Percentiles rank a stretch among this genome's conserved stretches.
These are phyloP conservation scores for Epizoanthus ramosus DNA, from an alignment of 92 coral and sea anemone genomes.

Conservation along the genomic window DNA sequence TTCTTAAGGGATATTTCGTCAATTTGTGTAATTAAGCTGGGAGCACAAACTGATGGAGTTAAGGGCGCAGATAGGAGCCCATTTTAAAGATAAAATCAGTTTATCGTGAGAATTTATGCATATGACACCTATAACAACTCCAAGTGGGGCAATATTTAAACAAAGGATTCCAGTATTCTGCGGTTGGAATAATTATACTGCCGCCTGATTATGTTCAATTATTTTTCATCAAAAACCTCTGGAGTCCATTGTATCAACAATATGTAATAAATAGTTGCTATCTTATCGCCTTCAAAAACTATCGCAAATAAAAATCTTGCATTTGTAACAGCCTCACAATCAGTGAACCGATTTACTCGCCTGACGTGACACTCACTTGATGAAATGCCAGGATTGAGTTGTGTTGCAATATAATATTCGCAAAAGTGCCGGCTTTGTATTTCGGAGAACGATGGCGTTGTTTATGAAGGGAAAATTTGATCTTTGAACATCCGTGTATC, in stretches of 20 bases:
- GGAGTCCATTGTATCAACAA: conserved; percentile 35
- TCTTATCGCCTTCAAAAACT: conserved; percentile 37
- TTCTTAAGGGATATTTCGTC: neutral
- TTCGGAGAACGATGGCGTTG: neutral
- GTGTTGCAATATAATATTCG: neutral
- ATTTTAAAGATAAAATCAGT: neutral
- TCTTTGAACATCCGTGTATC: conserved; percentile 24
- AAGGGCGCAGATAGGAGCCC: neutral
- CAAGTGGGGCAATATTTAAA: neutral
- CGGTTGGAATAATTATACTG: conserved; percentile 8
- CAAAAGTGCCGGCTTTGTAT: neutral
- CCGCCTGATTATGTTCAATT: conserved; percentile 13
- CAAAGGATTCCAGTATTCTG: conserved; percentile 9
- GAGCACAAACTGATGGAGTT: neutral
- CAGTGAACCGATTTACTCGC: neutral
- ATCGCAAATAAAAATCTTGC: neutral
- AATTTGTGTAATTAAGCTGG: neutral
- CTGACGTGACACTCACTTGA: neutral
- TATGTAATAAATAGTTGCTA: conserved; percentile 38
- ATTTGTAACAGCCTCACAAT: neutral
- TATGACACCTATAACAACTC: conserved; percentile 10
- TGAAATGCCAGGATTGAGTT: neutral
- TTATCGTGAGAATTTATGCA: neutral
- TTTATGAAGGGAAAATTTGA: conserved; percentile 20
- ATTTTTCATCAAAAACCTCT: neutral